Evolutionary conservation across 2,797 vertebrate genomes (phyloP), one percentile per base, ranked within the genome.

Genomic region (Gallinago solitaria): DNA sequence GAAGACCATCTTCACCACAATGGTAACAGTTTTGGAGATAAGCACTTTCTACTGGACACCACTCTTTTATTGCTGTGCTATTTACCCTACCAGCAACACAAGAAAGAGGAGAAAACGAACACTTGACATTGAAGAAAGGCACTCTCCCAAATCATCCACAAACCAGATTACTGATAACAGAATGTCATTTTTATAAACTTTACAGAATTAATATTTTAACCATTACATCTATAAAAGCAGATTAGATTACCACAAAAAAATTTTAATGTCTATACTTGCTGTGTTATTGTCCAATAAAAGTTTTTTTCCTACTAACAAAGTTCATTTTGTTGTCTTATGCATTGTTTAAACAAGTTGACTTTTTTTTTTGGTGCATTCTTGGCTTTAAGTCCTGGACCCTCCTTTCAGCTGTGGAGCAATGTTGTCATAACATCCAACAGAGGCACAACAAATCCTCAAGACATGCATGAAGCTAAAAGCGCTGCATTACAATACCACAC

Each of bases 381-480:
- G 75, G 91, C 80, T 57, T 13, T 5, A 16, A 37, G 48, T 11
- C 56, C 32, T 2, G 5, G 64, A 27, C 73, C 20, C 33, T 67
- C 65, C 69, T 41, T 73, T 75, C 56, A n/a, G 74, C 93, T 67
- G 74, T 37, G 80, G 69, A 39, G 87, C 76, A 73, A 73, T 15
- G 53, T 41, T 83, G 83, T 77, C 81, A 16, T 30, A 93, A 7
- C 50, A 27, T 51, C 93, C 91, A 51, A 45, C 61, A 28, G 91
- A 82, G 86, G 69, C 82, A 53, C 83, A 39, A 27, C 63, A 37
- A 76, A 83, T 27, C 74, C 84, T 47, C 20, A 4, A 43, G 87
- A 81, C 43, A 13, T 3, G 23, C n/a, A 7, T 1, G 13, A 15
- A 5, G 25, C 13, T 19, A 7, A 19, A 20, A 67, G 6, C 1